Conservation (phyloP, 2,797 vertebrate genomes). For the Merluccius polli region DNA sequence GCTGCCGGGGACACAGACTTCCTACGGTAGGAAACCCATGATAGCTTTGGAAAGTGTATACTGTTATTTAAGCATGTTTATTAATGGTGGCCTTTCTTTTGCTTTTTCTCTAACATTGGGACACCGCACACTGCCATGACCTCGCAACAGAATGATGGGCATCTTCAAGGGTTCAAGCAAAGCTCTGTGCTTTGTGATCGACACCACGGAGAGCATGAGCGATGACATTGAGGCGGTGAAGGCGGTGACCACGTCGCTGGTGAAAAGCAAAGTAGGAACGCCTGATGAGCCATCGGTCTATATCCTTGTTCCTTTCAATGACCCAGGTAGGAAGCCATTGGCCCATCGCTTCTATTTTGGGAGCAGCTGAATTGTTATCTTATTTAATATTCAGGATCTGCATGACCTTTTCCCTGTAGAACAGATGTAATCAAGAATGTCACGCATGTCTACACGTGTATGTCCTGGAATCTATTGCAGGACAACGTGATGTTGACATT, state of each 20-base stretch:
- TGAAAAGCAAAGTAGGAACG: conserved; percentile 43
- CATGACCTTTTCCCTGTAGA: neutral
- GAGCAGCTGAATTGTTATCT: too few relatives aligned
- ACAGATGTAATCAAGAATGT: neutral
- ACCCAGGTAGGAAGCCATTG: conserved; percentile 45
- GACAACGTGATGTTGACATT: neutral
- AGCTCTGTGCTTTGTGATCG: conserved; percentile 59
- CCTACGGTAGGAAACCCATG: conserved; percentile 39
- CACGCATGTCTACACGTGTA: neutral
- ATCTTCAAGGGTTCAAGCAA: conserved; percentile 50
- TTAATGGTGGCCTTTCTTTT: neutral
- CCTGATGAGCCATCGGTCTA: conserved; percentile 42
- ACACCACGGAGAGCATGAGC: conserved; percentile 56
- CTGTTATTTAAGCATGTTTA: neutral
- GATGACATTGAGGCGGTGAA: conserved; percentile 46
- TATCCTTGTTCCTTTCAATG: conserved; percentile 56
- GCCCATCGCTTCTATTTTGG: neutral
- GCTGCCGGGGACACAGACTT: conserved; percentile 49
- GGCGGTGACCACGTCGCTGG: conserved; percentile 36
- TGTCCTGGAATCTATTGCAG: neutral
- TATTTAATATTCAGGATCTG: neutral
- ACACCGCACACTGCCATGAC: neutral
- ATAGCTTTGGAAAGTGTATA: neutral
- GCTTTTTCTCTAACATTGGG: neutral
- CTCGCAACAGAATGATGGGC: conserved; percentile 53